Conservation (phyloP, 2,888 invertebrate species). For the Drosophila subsilvestris region DNA sequence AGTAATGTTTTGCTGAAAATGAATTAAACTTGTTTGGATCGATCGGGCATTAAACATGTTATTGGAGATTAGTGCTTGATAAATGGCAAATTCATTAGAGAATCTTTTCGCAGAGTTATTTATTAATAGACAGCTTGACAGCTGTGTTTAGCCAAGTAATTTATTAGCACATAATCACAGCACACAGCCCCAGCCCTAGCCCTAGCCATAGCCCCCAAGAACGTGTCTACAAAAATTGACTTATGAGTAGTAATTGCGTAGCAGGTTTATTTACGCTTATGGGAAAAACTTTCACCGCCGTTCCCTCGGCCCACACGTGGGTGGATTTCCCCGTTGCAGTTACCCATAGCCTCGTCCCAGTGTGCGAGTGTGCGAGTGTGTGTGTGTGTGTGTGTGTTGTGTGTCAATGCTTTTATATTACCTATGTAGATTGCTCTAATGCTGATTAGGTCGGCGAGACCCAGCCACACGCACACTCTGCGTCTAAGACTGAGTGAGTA, state of each 20-base stretch:
- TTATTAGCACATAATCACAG: constrained; percentile 19
- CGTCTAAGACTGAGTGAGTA: constrained; percentile 52
- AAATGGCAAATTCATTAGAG: constrained; percentile 59
- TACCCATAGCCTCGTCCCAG: constrained; percentile 31
- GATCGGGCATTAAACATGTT: constrained; percentile 43
- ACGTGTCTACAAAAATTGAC: constrained; percentile 20
- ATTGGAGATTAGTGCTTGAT: constrained; percentile 40
- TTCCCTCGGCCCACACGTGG: background rate
- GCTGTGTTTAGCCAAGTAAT: constrained; percentile 32
- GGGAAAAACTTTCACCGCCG: constrained; percentile 17
- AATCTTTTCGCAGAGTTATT: constrained; percentile 22
- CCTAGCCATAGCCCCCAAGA: too few relatives aligned
- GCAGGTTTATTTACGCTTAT: constrained; percentile 1
- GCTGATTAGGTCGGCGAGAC: constrained; percentile 69
- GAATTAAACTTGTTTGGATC: constrained; percentile 62
- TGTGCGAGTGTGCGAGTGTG: constrained; percentile 40
- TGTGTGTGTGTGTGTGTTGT: constrained; percentile 52
- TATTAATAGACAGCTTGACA: constrained; percentile 30
- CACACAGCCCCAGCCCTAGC: background rate
- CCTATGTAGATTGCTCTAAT: constrained; percentile 78
- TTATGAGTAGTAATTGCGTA: constrained; percentile 1
- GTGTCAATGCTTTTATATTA: constrained; percentile 68
- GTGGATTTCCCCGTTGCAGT: background rate
- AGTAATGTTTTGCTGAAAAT: constrained; percentile 24
- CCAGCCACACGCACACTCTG: constrained; percentile 18